Base-by-base conservation (phyloP, 2,113 vertebrate species). In the Abramis brama region DNA sequence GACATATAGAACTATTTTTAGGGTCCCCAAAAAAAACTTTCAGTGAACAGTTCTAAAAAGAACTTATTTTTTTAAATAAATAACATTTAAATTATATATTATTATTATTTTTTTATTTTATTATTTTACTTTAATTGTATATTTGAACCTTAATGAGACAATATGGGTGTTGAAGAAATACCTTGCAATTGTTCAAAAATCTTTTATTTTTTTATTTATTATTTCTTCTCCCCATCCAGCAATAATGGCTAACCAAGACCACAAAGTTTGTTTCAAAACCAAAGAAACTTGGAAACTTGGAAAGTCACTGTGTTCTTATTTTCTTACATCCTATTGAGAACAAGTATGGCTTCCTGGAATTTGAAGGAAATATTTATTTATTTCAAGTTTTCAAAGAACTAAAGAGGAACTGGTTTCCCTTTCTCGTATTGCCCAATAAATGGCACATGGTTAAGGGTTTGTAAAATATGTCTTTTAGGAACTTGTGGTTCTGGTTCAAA, bases 221-320 rank as follows among this genome's bases (percentile, higher is more conserved):
- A 55, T 70, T 50, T 70, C 30, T 76, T 81, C 82, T 64, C 15
- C 62, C 52, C 39, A 39, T 30, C 21, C 55, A 77, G 52, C 33
- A 88, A 84, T 59, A 84, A 83, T 27, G 73, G 75, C 33, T 74
- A n/a, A 86, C 75, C 59, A 80, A 87, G 79, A 84, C 88, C 88
- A 87, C 88, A 91, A 57, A 27, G 75, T 87, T 87, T 71, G n/a
- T 83, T 88, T 80, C 64, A 75, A 84, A 71, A 62, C 71, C 78
- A 81, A 15, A 68, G 12, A 45, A 82, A 43, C 39, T 64, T 33
- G 33, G 33, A 79, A 71, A 47, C 70, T 55, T 59, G 79, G 52
- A 82, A 77, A 85, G 82, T 76, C n/a, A 75, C 25, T 75, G 17
- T 78, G 74, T 76, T 80, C 57, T 82, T 75, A 73, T 85, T 85